Base-by-base conservation (phyloP, 2,797 vertebrate genomes). In the Phrynocephalus forsythii region DNA sequence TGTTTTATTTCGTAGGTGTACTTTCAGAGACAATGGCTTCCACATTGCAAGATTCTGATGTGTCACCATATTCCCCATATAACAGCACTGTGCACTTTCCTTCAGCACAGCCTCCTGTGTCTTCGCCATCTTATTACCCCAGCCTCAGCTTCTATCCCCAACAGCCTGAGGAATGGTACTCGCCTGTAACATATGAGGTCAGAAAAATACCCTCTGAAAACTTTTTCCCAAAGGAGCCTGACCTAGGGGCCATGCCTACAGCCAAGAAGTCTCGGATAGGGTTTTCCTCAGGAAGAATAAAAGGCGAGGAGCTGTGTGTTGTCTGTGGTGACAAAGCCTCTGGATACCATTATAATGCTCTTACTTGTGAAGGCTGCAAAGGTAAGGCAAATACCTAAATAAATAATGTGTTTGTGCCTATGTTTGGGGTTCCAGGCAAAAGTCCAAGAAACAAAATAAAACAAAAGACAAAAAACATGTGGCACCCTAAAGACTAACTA, bases 291-390 rank as follows among this genome's bases (percentile, higher is more conserved):
- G 98, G 98, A 87, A 96, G 97, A 91, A 95, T 97, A 77, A 99
- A 99, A 97, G 98, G 98, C 86, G 98, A 99, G 89, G 98, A 99
- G 94, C 96, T 99, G 76, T 99, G 99, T 88, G 98, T 99, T 24
- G 98, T 99, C 88, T 99, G 99, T 20, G 99, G 99, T 86, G 99
- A 99, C 96, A 98, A 99, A 95, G 99, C 99, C 2, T 99, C 99
- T 15, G 99, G 99, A 66, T 99, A 99, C 91, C 99, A 99, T 93
- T 99, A 99, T 93, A 99, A 99, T 0, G 99, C 99, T 38, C 98
- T 99, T 67, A 99, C 99, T 87, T 99, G 99, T 94, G 99, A 99
- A 94, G 99, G 99, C 52, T 99, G 99, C 92, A 99, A 99, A 99
- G 99, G 99, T 99, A 97, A 90, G 95, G 38, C 33, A 48, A 63